Percentiles rank a stretch among this genome's conserved stretches.
Conservation (phyloP, 2,113 vertebrate species). For the Scortum barcoo region DNA sequence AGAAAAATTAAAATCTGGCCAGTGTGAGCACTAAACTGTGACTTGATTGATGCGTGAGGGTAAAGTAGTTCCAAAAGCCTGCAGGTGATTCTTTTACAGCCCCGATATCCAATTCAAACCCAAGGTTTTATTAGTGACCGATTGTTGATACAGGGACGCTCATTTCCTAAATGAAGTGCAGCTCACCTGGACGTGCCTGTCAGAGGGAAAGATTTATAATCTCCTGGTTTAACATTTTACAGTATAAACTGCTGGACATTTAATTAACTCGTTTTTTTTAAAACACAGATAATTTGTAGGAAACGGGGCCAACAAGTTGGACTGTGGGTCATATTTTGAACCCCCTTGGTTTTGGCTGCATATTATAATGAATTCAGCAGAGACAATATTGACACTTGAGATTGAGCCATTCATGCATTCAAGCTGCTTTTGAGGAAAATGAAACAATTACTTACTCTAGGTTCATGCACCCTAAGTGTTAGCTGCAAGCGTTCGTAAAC, state of each 20-base stretch:
- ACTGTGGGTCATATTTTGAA: slow-evolving; percentile 24
- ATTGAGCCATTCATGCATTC: slow-evolving; percentile 28
- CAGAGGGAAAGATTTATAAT: slow-evolving; percentile 71
- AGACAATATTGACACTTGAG: slow-evolving; percentile 30
- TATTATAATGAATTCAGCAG: slow-evolving; percentile 44
- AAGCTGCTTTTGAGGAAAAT: slow-evolving; percentile 36
- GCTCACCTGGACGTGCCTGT: slow-evolving; percentile 70
- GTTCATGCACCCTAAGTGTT: background rate
- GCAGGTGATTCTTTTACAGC: slow-evolving; percentile 84
- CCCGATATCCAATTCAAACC: slow-evolving; percentile 70
- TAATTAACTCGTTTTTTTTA: slow-evolving; percentile 60
- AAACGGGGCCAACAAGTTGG: slow-evolving; percentile 48
- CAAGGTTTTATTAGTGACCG: slow-evolving; percentile 73
- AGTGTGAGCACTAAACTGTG: slow-evolving; percentile 63
- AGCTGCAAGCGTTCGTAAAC: background rate
- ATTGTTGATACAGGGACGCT: slow-evolving; percentile 75
- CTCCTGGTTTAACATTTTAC: slow-evolving; percentile 62
- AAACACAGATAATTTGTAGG: slow-evolving; percentile 55
- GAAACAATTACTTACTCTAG: slow-evolving; percentile 9
- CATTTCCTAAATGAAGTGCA: slow-evolving; percentile 76
- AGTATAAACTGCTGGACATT: slow-evolving; percentile 61
- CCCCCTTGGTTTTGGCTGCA: slow-evolving; percentile 8
- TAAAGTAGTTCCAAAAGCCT: slow-evolving; percentile 71
- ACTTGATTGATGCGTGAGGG: slow-evolving; percentile 76
- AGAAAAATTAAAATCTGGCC: slow-evolving; percentile 75